A percentile compares a stretch with the other conserved stretches of the same genome.
Evolutionary conservation across 1,140 invertebrate species (phyloP).

Genomic region (Drosophila nasuta): DNA sequence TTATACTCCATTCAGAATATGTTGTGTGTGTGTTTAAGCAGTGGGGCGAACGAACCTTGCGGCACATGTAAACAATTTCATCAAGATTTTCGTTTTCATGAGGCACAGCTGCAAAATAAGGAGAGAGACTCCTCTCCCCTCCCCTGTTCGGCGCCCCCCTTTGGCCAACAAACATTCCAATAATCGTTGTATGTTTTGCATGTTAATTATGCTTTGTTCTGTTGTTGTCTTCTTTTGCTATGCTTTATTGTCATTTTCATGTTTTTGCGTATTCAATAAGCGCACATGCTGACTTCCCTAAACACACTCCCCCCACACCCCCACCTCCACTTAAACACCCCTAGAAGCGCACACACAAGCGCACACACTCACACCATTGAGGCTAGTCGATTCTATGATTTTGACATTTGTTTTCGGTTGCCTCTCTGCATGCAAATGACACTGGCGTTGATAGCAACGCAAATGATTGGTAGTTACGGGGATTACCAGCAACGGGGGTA

Average conservation of each 20-base stretch:
- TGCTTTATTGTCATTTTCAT: conserved; percentile 71
- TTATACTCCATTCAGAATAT: not conserved
- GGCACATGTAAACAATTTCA: conserved; percentile 39
- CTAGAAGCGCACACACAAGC: not conserved
- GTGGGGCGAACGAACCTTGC: conserved; percentile 15
- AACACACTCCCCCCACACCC: not conserved
- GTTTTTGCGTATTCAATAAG: conserved; percentile 81
- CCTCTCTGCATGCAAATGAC: conserved; percentile 76
- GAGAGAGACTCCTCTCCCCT: not conserved
- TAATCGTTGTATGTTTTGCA: conserved; percentile 76
- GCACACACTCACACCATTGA: not conserved
- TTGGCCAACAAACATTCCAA: conserved; percentile 63
- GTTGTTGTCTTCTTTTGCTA: conserved; percentile 39
- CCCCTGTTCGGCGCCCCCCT: not conserved
- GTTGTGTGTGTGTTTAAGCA: conserved; percentile 17
- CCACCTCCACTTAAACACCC: not conserved
- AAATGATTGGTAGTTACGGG: conserved; percentile 47
- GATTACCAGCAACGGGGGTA: not conserved
- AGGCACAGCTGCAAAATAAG: not conserved
- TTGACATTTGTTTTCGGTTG: conserved; percentile 76
- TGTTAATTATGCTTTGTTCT: conserved; percentile 69
- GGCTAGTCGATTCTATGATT: conserved; percentile 70
- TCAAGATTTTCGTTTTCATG: conserved; percentile 40
- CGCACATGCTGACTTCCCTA: conserved; percentile 35
- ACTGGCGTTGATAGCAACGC: conserved; percentile 54